Evolutionary conservation across 2,113 vertebrate species (phyloP).

Genomic region (Zapornia atra): DNA sequence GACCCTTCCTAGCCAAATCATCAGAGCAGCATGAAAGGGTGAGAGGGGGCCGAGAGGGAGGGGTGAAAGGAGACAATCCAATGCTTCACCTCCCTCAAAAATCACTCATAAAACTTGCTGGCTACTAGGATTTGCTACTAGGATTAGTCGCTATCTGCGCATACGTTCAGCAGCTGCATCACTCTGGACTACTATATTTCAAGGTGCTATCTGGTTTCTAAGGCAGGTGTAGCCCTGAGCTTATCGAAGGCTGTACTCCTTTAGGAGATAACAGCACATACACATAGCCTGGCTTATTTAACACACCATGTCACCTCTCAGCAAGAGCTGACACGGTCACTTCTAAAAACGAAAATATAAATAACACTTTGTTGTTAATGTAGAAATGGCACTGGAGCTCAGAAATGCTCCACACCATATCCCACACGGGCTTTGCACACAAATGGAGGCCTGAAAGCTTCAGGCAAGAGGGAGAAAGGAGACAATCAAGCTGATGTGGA

Average conservation of each 20-base stretch:
- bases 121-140: slow-evolving; percentile 17
- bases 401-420: slow-evolving; percentile 69
- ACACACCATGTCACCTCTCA: slow-evolving; percentile 64
- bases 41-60: neutral
- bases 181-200: slow-evolving; percentile 68
- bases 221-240: slow-evolving; percentile 83
- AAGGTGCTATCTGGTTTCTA: slow-evolving; percentile 82
- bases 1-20: neutral
- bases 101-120: neutral
- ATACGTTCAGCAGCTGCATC: slow-evolving; percentile 50
- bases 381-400: slow-evolving; percentile 71
- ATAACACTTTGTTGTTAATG: slow-evolving; percentile 76
- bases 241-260: slow-evolving; percentile 76
- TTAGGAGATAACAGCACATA: slow-evolving; percentile 70
- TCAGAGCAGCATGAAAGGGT: slow-evolving; percentile 19
- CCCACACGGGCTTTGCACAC: slow-evolving; percentile 68
- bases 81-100: slow-evolving; percentile 8
- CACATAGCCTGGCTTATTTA: slow-evolving; percentile 70
- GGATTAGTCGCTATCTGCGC: slow-evolving; percentile 36
- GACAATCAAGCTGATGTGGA: slow-evolving; percentile 34
- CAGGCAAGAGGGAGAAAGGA: slow-evolving; percentile 64
- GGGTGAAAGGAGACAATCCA: neutral
- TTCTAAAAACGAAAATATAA: slow-evolving; percentile 79
- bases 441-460: slow-evolving; percentile 61
- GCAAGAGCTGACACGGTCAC: slow-evolving; percentile 63